phyloP scores from a whole-genome alignment of 2,113 vertebrate species.

The Piaya cayana region DNA sequence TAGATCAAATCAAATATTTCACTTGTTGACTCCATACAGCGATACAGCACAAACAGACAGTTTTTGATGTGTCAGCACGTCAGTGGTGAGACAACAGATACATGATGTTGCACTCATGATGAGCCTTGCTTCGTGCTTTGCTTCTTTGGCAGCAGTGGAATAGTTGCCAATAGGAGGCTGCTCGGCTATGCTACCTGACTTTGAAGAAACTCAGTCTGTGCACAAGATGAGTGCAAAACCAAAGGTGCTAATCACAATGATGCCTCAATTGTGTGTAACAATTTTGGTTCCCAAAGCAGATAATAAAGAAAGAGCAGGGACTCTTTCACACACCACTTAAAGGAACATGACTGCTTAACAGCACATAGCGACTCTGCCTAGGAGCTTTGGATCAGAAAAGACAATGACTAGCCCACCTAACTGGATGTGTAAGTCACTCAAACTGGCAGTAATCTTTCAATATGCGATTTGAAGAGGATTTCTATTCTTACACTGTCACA shows the following conservation, averaged over 20 bases:
- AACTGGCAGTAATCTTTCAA: background rate
- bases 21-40: background rate
- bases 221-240: background rate
- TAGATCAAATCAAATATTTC: conserved; percentile 1
- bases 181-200: accelerated
- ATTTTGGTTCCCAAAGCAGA: background rate
- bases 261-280: background rate
- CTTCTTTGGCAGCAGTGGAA: background rate
- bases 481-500: background rate
- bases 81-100: background rate
- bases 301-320: background rate
- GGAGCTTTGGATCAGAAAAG: background rate
- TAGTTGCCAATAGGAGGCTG: background rate
- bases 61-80: conserved; percentile 26
- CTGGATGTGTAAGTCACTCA: background rate
- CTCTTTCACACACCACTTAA: background rate
- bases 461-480: background rate
- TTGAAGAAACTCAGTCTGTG: background rate
- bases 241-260: background rate
- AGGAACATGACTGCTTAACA: background rate
- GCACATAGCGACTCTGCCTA: accelerated
- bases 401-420: background rate
- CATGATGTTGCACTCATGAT: accelerated
- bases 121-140: background rate
- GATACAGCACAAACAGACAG: background rate